Evolutionary conservation across 37 sponge, comb jelly and placozoan species (phyloP), one percentile per base, ranked within the genome.

Genomic region (Lycopodina hypogea): DNA sequence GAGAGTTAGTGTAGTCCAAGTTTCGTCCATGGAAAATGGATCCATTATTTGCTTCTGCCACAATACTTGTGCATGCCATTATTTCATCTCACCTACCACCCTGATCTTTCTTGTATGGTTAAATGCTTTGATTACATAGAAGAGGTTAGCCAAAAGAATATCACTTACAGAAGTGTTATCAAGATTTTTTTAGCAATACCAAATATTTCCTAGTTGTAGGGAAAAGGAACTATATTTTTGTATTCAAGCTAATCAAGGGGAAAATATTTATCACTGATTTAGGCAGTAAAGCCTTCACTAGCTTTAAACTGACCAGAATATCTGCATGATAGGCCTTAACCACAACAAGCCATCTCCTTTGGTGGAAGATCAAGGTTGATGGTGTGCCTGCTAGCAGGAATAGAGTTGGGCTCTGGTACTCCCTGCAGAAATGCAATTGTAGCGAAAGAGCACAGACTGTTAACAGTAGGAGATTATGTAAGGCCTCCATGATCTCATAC

Each of bases 51-150:
- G 83, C 80, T 60, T 86, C 85, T 7, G 86, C 92, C 17, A 97
- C 92, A 74, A 97, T 97, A 52, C 94, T 93, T 12, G 97, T 97
- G 75, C 97, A 97, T 11, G 78, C 87, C 6, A 35, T 28, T 37
- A 1, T 3, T 14, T 60, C 58, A 34, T 17, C 6, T 34, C 45
- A n/a, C n/a, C n/a, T n/a, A n/a, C n/a, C n/a, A n/a, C 45, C 2
- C 24, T 28, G 2, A 9, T 59, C 42, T 48, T 48, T 32, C 50
- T 6, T 21, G 24, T 50, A 35, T 32, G 40, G 4, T 56, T 55
- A 64, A 53, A 90, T 1, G 95, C 91, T 6, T 87, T 88, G 36
- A 88, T 42, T 60, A 90, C 95, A 68, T 94, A 94, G 33, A 90
- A 11, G 18, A 86, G n/a, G 62, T 94, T 94, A 4, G 33, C 79